Evolutionary conservation across 2,113 vertebrate species (phyloP), one percentile per base, ranked within the genome.

Genomic region (Ceyx melanurus): DNA sequence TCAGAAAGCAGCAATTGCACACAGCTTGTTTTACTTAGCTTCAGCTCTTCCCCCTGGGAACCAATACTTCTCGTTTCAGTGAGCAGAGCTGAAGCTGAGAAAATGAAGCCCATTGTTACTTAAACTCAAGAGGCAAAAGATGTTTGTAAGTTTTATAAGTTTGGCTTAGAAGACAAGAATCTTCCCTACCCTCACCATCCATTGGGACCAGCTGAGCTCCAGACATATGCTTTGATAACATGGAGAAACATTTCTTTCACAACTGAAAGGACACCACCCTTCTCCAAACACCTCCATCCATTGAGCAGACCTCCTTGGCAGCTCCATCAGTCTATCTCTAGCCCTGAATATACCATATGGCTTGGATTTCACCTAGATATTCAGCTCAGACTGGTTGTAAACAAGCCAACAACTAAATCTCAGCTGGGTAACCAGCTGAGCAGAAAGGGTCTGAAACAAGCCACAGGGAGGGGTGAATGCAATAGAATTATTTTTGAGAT

Each of bases 71-170:
- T 94, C 15, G 1, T 91, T 85, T 80, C 87, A 92, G 61, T 66
- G 82, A 93, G 26, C 33, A 65, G 83, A 89, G 50, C 19, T 73
- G 74, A 91, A 89, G 46, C 81, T 62, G 71, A 90, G 86, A 85
- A 96, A 93, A 90, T 0, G 29, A 94, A 93, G 72, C 17, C 86
- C 64, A 93, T 94, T 92, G 92, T 95, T 96, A 53, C 70, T 88
- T 45, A 65, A 92, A 33, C 51, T 89, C 68, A 51, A 83, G 90
- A 81, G 45, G 61, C 68, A 64, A 92, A 89, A 89, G 75, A 84
- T 65, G 14, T 78, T 96, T 86, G 68, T 18, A 86, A 79, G 51
- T 83, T 75, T 81, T 78, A 13, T 64, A 91, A 78, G 48, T 85
- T 89, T 85, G 82, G 76, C 80, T 82, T 89, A 84, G 61, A 66